Conservation (phyloP, 2,888 invertebrate genomes). For the Hemicrepidius hirtus region DNA sequence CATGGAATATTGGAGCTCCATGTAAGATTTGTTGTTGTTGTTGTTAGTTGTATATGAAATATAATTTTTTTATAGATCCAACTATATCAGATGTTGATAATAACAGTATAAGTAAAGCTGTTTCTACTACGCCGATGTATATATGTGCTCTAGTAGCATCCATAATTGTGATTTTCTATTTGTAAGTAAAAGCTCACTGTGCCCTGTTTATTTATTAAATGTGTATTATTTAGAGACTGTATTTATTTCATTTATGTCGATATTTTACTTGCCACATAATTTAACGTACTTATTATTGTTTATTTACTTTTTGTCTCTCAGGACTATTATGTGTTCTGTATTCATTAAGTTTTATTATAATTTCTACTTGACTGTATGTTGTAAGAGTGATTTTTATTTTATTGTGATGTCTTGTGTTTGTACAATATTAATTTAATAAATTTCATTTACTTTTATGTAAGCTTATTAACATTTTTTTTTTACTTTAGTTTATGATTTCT, state of each 20-base stretch:
- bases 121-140: background rate
- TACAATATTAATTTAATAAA: slow-evolving; percentile 33
- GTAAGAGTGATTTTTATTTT: slow-evolving; percentile 31
- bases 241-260: slow-evolving; percentile 43
- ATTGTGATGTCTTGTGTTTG: slow-evolving; percentile 34
- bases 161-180: slow-evolving; percentile 40
- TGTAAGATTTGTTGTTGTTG: slow-evolving; percentile 49
- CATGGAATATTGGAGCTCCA: slow-evolving; percentile 59
- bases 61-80: slow-evolving; percentile 49
- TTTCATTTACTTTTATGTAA: background rate
- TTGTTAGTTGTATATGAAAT: background rate
- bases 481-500: too few species aligned
- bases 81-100: slow-evolving; percentile 53
- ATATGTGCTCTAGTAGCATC: slow-evolving; percentile 22
- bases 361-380: slow-evolving; percentile 27
- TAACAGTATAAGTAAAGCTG: slow-evolving; percentile 49
- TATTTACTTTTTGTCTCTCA: background rate
- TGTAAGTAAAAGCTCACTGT: slow-evolving; percentile 32
- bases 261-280: slow-evolving; percentile 47
- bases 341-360: background rate
- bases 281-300: slow-evolving; percentile 41
- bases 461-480: too few species aligned
- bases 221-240: slow-evolving; percentile 42
- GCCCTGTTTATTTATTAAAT: slow-evolving; percentile 33
- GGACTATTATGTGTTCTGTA: slow-evolving; percentile 10